Base-by-base conservation (phyloP, 2,888 invertebrate species). In the Hirtodrosophila cameraria region DNA sequence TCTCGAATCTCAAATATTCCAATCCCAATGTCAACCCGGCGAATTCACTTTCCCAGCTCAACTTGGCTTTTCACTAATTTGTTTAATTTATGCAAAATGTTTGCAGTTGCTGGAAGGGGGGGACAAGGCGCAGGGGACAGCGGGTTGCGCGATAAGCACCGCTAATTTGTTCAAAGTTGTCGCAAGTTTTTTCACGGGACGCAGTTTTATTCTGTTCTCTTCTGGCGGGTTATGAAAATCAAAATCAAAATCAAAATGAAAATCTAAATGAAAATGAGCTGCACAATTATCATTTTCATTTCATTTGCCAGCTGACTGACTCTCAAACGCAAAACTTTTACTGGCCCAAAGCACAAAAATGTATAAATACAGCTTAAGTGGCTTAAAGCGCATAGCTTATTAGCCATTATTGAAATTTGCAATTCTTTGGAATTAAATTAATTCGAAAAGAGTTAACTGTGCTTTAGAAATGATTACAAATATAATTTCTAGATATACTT, bases 31-130 rank as follows among this genome's bases (percentile, higher is more conserved):
- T 64, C 49, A 54, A 36, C 35, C 27, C 13, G 42, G 45, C 46
- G 62, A 42, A 58, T 49, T 57, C 72, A 46, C 45, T 69, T 68
- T 60, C 30, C 70, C 49, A 28, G 31, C 28, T 48, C 49, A 42
- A 38, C 49, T 27, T 53, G 62, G 79, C 71, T 82, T 75, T 83
- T 46, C 57, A 33, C 48, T 70, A 84, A 86, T 84, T 87, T 79
- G 77, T 76, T 87, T 86, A 87, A 83, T 87, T 83, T 83, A 83
- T 86, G 82, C 88, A 87, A 87, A 82, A 84, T 84, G 85, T 79
- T 82, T 59, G 67, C 59, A 28, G 61, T n/a, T n/a, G n/a, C n/a
- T n/a, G n/a, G n/a, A n/a, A n/a, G n/a, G n/a, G n/a, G n/a, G n/a
- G n/a, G n/a, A n/a, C n/a, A n/a, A n/a, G n/a, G n/a, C n/a, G n/a